phyloP scores from a whole-genome alignment of 2,113 vertebrate species.

The Tinamus guttatus region DNA sequence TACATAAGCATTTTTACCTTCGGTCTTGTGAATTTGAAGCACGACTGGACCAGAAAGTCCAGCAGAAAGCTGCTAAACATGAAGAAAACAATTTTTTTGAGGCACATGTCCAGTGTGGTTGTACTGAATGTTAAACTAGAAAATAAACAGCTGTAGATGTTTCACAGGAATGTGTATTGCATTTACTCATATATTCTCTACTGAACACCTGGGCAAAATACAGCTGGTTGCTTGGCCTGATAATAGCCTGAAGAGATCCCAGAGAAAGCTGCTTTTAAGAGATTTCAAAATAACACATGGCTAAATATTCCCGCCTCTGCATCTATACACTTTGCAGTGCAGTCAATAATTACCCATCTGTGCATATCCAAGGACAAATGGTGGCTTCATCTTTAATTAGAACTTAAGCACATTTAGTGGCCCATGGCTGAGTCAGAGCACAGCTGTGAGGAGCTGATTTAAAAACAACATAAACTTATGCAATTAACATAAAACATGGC shows the following conservation, averaged over 20 bases:
- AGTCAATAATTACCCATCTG: not conserved
- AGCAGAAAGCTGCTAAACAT: not conserved
- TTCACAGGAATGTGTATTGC: not conserved
- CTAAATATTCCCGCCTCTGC: fast-evolving
- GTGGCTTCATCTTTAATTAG: not conserved
- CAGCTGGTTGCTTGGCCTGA: not conserved
- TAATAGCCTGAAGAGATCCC: not conserved
- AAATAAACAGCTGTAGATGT: not conserved
- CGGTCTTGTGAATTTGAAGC: not conserved
- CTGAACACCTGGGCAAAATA: not conserved
- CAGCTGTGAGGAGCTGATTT: not conserved
- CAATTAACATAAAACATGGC: not conserved
- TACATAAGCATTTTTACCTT: not conserved
- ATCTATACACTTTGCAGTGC: not conserved
- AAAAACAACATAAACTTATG: not conserved
- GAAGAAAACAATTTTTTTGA: not conserved
- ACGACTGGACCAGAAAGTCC: not conserved
- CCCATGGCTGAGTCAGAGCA: not conserved
- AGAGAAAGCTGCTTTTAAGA: not conserved
- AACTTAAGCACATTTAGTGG: not conserved
- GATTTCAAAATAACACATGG: not conserved
- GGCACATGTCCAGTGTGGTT: not conserved
- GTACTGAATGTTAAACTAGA: not conserved
- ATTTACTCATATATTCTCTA: not conserved
- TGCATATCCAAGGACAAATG: not conserved